A percentile compares a stretch with the other conserved stretches of the same genome.
Conservation (phyloP, 2,888 invertebrate species). For the Hipparchia semele region DNA sequence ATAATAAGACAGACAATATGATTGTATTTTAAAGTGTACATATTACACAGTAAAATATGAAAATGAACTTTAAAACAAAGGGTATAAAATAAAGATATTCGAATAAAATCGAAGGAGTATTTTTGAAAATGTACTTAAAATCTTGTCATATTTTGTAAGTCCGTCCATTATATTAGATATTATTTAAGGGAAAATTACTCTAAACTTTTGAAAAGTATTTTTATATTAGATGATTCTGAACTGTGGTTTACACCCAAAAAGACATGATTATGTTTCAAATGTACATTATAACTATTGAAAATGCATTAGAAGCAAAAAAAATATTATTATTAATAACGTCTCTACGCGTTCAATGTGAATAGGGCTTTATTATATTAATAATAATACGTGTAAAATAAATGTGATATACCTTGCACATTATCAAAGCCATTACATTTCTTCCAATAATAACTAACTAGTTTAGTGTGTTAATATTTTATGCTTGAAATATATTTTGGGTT, state of each 20-base stretch:
- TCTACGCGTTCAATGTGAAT: background rate
- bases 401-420: slow-evolving; percentile 8
- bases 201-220: background rate
- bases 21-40: background rate
- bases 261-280: background rate
- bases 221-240: background rate
- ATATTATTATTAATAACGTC: background rate
- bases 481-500: background rate
- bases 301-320: background rate
- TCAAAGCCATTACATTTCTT: slow-evolving; percentile 15
- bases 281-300: background rate
- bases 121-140: slow-evolving; percentile 9
- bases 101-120: background rate
- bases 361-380: background rate
- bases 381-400: slow-evolving; percentile 11
- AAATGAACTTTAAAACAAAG: background rate
- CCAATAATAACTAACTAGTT: background rate
- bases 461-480: background rate
- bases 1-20: background rate
- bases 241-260: background rate
- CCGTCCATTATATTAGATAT: slow-evolving; percentile 8
- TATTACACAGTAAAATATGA: background rate
- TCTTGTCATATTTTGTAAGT: slow-evolving; percentile 15
- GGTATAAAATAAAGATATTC: background rate
- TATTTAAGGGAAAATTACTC: background rate